phyloP scores from a whole-genome alignment of 2,888 invertebrate genomes.

The Cremastinae sp. region DNA sequence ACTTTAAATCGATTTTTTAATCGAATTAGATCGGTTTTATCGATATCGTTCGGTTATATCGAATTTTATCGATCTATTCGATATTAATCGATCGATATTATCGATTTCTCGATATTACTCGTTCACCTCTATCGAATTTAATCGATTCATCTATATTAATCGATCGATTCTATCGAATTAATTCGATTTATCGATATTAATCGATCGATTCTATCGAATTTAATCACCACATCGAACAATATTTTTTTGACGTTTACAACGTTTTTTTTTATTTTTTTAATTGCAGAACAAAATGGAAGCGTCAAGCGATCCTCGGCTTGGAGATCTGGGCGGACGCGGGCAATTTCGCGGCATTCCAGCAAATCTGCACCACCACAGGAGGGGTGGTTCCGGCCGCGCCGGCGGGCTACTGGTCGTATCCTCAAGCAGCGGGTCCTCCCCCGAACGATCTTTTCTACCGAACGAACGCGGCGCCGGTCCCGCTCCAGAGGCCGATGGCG shows the following conservation, averaged over 20 bases:
- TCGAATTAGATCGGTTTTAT: no score
- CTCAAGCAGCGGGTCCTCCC: slow-evolving; percentile 82
- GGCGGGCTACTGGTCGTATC: slow-evolving; percentile 79
- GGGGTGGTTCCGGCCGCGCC: slow-evolving; percentile 70
- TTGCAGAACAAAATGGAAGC: slow-evolving; percentile 98
- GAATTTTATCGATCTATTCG: no score
- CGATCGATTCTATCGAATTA: no score
- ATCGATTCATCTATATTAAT: no score
- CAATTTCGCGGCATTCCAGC: slow-evolving; percentile 98
- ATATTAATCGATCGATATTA: no score
- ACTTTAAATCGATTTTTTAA: no score
- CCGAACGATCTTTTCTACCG: slow-evolving; percentile 91
- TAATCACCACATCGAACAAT: slow-evolving; percentile 13
- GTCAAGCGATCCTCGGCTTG: slow-evolving; percentile 98
- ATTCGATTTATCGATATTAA: no score
- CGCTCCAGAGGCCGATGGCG: slow-evolving; percentile 93
- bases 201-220: no score
- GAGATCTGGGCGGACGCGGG: slow-evolving; percentile 98
- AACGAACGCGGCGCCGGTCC: slow-evolving; percentile 88
- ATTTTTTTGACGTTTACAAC: no score
- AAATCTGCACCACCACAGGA: slow-evolving; percentile 86
- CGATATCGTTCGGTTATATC: no score
- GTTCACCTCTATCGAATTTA: no score
- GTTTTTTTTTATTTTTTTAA: slow-evolving; percentile 67
- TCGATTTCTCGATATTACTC: no score